Conservation (phyloP, 2,888 invertebrate genomes). For the Sycophila texana region DNA sequence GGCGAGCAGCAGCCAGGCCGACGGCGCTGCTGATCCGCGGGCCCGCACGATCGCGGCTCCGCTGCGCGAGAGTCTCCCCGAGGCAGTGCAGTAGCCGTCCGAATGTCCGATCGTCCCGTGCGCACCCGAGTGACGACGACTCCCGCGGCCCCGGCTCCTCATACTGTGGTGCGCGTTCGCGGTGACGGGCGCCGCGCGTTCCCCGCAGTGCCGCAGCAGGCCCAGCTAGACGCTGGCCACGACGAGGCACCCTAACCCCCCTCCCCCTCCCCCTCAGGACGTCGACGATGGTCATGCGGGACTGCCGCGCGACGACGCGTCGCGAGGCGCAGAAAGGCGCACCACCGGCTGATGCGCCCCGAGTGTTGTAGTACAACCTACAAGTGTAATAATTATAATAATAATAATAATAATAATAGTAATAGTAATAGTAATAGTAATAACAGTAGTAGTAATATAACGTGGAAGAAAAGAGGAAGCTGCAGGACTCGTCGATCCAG, state of each 20-base stretch:
- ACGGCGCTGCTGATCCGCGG: constrained; percentile 5
- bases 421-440: too few relatives aligned
- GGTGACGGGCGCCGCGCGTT: not conserved
- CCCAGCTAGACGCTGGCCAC: not conserved
- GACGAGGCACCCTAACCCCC: not conserved
- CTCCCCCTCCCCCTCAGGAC: too few relatives aligned
- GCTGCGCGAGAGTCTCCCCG: not conserved
- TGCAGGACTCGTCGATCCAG: too few relatives aligned
- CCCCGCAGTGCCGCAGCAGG: not conserved
- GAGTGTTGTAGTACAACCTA: not conserved
- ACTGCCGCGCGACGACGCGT: too few relatives aligned
- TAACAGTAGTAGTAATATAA: too few relatives aligned
- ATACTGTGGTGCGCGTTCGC: not conserved
- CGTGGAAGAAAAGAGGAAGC: too few relatives aligned
- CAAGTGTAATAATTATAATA: not conserved
- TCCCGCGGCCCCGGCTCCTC: not conserved
- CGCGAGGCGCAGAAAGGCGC: not conserved
- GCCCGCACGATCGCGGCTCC: not conserved
- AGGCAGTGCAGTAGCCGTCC: too few relatives aligned
- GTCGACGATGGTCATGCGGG: too few relatives aligned
- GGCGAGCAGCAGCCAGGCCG: constrained; percentile 27
- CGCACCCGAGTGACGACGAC: not conserved
- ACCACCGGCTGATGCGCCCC: constrained; percentile 2
- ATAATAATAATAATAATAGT: too few relatives aligned
- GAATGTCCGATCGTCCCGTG: too few relatives aligned